These are phyloP conservation scores for Lacerta bilineata DNA, from an alignment of 2,797 vertebrate species.

Conservation along the genomic window DNA sequence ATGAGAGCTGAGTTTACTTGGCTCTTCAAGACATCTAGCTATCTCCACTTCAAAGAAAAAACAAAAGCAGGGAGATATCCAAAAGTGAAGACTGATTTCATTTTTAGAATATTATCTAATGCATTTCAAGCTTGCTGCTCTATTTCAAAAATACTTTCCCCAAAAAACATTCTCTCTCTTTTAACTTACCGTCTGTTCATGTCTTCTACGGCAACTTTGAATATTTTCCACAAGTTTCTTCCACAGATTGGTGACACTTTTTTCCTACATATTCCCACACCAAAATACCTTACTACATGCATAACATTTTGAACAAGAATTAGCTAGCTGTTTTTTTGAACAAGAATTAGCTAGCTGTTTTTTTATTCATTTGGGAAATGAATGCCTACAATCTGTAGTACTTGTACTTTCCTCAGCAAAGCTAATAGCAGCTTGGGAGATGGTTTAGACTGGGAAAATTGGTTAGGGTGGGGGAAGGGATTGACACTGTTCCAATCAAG, in stretches of 20 bases:
- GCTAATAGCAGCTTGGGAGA: no score
- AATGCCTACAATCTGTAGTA: neutral
- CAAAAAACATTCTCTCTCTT: conserved; percentile 7
- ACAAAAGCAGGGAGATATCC: neutral
- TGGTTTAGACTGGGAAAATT: no score
- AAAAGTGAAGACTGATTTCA: neutral
- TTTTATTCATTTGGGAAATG: neutral
- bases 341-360: neutral
- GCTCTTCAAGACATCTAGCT: neutral
- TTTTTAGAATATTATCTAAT: neutral
- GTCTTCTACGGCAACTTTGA: neutral
- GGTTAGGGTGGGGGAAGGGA: no score
- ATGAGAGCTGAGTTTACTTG: neutral
- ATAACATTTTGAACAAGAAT: neutral
- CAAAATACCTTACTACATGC: neutral
- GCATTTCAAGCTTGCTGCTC: neutral
- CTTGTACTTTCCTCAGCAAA: no score
- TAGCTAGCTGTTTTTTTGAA: neutral
- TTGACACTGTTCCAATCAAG: no score
- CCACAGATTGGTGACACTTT: neutral
- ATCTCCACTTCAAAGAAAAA: neutral
- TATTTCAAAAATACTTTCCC: neutral
- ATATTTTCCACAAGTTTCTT: neutral
- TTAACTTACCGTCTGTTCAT: neutral
- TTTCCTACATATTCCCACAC: neutral